phyloP scores from a whole-genome alignment of 2,888 invertebrate species.

The Dromius quadrimaculatus region DNA sequence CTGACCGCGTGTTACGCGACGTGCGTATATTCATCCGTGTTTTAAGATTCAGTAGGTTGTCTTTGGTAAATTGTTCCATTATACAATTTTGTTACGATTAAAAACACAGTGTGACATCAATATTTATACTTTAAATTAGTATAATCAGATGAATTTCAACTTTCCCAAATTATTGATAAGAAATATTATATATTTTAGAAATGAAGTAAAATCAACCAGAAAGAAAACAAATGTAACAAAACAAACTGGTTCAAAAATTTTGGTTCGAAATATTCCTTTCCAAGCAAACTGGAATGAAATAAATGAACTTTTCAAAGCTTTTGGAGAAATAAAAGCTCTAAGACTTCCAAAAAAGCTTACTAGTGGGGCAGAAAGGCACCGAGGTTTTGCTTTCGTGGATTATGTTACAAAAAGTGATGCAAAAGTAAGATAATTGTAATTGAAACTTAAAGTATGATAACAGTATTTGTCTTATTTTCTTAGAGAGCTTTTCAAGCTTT shows the following conservation, averaged over 20 bases:
- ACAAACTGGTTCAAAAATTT: constrained; percentile 88
- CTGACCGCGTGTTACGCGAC: too few relatives aligned
- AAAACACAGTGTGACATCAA: too few relatives aligned
- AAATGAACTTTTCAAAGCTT: constrained; percentile 89
- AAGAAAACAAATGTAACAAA: constrained; percentile 72
- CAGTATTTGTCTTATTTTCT: constrained; percentile 62
- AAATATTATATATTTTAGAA: constrained; percentile 69
- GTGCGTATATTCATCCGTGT: too few relatives aligned
- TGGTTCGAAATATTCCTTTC: constrained; percentile 96
- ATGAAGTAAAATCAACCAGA: constrained; percentile 71
- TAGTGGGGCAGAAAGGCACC: constrained; percentile 79
- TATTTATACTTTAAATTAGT: too few relatives aligned
- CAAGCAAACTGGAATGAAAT: constrained; percentile 89
- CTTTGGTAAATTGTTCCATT: too few relatives aligned
- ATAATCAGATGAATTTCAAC: constrained; percentile 33
- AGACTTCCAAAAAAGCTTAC: constrained; percentile 91
- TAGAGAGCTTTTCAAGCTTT: constrained; percentile 92
- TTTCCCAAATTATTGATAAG: constrained; percentile 40
- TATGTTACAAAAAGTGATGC: constrained; percentile 90
- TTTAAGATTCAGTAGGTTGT: too few relatives aligned
- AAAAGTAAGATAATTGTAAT: constrained; percentile 72
- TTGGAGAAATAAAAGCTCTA: constrained; percentile 92
- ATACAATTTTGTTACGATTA: too few relatives aligned
- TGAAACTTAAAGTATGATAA: constrained; percentile 53
- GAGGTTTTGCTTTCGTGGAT: constrained; percentile 98